phyloP scores from a whole-genome alignment of 1,140 invertebrate genomes.

The Drosophila auraria region DNA sequence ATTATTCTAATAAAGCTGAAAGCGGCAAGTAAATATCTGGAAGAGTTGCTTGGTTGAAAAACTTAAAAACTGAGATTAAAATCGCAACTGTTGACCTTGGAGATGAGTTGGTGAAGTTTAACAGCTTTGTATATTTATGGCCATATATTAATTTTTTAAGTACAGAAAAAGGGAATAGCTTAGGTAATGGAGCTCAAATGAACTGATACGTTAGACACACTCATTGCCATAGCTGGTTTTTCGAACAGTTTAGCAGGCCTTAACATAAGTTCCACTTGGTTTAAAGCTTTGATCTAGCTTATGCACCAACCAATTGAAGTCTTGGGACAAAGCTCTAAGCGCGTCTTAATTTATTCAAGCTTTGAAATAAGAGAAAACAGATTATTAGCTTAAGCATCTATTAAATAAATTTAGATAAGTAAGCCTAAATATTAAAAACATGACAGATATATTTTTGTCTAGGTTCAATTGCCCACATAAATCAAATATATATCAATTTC shows the following conservation, averaged over 20 bases:
- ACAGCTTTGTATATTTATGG: too few species aligned
- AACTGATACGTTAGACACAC: background rate
- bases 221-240: background rate
- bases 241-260: slow-evolving; percentile 11
- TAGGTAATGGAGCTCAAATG: background rate
- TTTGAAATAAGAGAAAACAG: background rate
- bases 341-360: background rate
- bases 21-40: background rate
- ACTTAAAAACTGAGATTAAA: background rate
- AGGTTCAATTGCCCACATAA: too few species aligned
- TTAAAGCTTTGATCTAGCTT: background rate
- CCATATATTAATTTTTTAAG: too few species aligned
- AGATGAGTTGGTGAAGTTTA: background rate
- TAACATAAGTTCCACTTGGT: slow-evolving; percentile 17
- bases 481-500: too few species aligned
- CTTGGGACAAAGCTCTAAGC: slow-evolving; percentile 18
- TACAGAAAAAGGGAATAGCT: too few species aligned
- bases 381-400: background rate
- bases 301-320: background rate
- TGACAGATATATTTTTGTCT: background rate
- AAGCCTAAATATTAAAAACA: background rate
- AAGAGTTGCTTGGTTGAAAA: background rate
- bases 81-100: background rate
- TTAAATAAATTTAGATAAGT: background rate
- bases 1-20: background rate